Evolutionary conservation across 2,113 vertebrate species (phyloP).

Genomic region (Sisor rabdophorus): DNA sequence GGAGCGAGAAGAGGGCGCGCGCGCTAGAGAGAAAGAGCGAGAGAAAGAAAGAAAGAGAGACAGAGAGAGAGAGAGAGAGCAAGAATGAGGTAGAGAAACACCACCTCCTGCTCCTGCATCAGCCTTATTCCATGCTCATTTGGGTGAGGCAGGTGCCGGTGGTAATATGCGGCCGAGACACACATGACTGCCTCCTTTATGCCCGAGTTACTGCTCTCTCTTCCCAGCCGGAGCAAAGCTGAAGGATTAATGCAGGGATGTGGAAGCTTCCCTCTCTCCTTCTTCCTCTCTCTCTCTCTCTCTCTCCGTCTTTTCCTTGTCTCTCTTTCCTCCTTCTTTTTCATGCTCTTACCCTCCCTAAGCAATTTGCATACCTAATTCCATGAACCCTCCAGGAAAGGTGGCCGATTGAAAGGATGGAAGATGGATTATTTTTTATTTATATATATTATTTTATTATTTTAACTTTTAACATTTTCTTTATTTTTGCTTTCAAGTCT

Average conservation of each 20-base stretch:
- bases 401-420: constrained; percentile 21
- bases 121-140: constrained; percentile 24
- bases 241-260: constrained; percentile 63
- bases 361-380: constrained; percentile 73
- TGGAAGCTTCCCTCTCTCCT: constrained; percentile 39
- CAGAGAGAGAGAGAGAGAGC: neutral
- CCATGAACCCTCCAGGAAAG: constrained; percentile 41
- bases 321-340: constrained; percentile 43
- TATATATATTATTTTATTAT: no score
- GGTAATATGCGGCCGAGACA: constrained; percentile 83
- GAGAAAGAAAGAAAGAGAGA: no score
- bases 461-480: constrained; percentile 13
- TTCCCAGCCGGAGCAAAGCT: constrained; percentile 37
- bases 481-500: constrained; percentile 17
- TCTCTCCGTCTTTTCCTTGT: constrained; percentile 50
- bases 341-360: constrained; percentile 59
- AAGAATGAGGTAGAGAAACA: neutral
- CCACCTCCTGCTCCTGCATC: constrained; percentile 14
- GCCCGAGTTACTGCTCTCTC: constrained; percentile 67
- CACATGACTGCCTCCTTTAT: constrained; percentile 96
- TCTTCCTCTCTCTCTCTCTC: constrained; percentile 64
- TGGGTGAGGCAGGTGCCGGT: constrained; percentile 84
- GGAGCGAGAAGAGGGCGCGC: neutral
- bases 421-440: constrained; percentile 32
- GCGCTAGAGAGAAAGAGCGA: neutral